These are phyloP conservation scores for Ceratosolen fusciceps DNA, from an alignment of 1,140 invertebrate species.

Conservation along the genomic window DNA sequence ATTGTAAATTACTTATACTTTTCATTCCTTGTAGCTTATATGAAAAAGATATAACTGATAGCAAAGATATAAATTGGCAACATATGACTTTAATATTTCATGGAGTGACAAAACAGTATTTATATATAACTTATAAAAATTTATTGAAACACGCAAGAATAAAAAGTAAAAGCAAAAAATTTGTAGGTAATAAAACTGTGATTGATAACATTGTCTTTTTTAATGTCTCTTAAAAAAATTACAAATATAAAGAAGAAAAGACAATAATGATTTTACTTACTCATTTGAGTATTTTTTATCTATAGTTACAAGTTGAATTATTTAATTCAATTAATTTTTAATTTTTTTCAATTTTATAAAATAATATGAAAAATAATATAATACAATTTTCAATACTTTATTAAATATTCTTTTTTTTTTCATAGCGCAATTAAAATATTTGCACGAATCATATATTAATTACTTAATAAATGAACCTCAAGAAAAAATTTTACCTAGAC, in stretches of 20 bases:
- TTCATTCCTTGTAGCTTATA: constrained; percentile 59
- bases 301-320: too few species aligned
- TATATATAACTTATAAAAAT: constrained; percentile 50
- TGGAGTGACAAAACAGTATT: constrained; percentile 56
- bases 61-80: constrained; percentile 55
- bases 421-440: constrained; percentile 54
- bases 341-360: not conserved
- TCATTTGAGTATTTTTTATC: too few species aligned
- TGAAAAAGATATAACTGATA: constrained; percentile 51
- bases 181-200: constrained; percentile 46
- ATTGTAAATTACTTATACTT: not conserved
- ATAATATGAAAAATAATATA: not conserved
- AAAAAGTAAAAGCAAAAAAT: constrained; percentile 23
- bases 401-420: constrained; percentile 26
- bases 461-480: constrained; percentile 29
- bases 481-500: constrained; percentile 56
- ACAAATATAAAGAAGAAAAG: too few species aligned
- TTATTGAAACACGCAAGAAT: constrained; percentile 31
- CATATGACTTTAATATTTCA: constrained; percentile 56
- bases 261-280: too few species aligned
- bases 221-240: too few species aligned
- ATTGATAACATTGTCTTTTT: too few species aligned
- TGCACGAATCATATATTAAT: constrained; percentile 54
- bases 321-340: not conserved
- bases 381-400: not conserved